A percentile compares a stretch with the other conserved stretches of the same genome.
Conservation (phyloP, 2,888 invertebrate species). For the Furcula furcula region DNA sequence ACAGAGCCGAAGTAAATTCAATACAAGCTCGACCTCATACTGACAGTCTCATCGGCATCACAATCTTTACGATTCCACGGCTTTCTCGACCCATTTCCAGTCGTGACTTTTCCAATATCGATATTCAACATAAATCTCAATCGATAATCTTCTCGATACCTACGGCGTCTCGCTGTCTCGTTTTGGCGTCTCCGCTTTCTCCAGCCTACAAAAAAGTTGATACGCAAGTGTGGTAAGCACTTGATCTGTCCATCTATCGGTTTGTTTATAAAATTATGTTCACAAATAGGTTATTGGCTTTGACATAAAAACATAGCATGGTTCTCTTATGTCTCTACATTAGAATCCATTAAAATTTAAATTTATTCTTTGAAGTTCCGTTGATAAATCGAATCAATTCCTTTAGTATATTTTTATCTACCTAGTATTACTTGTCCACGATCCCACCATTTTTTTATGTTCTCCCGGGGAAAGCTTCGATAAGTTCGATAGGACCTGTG, state of each 20-base stretch:
- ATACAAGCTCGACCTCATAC: slow-evolving; percentile 1
- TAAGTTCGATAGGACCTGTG: too few species aligned
- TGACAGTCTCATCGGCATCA: slow-evolving; percentile 6
- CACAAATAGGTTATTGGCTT: too few species aligned
- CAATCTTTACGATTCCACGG: slow-evolving; percentile 4
- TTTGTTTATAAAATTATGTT: slow-evolving; percentile 16
- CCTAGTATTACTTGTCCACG: too few species aligned
- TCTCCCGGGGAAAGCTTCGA: too few species aligned
- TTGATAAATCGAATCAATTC: too few species aligned
- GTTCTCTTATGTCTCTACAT: too few species aligned
- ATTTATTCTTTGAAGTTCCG: too few species aligned
- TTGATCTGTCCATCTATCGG: slow-evolving; percentile 44
- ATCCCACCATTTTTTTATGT: too few species aligned
- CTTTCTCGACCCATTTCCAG: slow-evolving; percentile 22
- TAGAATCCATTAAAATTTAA: too few species aligned
- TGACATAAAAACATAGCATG: too few species aligned
- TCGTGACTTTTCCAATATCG: slow-evolving; percentile 33
- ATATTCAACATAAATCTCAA: slow-evolving; percentile 35
- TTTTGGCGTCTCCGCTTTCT: slow-evolving; percentile 53
- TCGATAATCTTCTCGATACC: slow-evolving; percentile 29
- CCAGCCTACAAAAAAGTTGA: slow-evolving; percentile 51
- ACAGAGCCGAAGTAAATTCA: slow-evolving; percentile 1
- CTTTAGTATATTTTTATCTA: too few species aligned
- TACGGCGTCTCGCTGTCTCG: slow-evolving; percentile 31
- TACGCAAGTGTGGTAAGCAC: slow-evolving; percentile 40